Evolutionary conservation across 2,797 vertebrate genomes (phyloP).

Genomic region (Amblyopsis hoosieri): DNA sequence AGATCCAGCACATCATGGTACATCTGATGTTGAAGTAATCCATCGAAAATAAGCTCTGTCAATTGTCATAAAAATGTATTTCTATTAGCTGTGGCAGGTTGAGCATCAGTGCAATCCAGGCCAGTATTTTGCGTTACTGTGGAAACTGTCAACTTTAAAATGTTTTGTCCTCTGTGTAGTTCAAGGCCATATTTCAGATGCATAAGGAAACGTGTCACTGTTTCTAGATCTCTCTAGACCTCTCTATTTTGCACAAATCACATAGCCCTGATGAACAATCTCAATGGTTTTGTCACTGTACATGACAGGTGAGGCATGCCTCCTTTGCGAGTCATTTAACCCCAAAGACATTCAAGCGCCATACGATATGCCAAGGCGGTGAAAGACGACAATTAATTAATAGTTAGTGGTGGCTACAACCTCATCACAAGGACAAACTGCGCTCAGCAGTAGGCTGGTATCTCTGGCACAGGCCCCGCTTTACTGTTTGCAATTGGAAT

Average conservation of each 20-base stretch:
- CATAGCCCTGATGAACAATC: neutral
- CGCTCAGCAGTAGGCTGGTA: conserved; percentile 56
- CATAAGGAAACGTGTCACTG: neutral
- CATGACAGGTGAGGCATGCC: conserved; percentile 46
- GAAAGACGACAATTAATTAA: conserved; percentile 62
- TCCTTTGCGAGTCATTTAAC: conserved; percentile 51
- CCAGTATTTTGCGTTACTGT: neutral
- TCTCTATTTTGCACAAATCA: too few relatives aligned
- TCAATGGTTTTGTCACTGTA: conserved; percentile 8
- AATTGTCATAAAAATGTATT: neutral
- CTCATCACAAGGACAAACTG: conserved; percentile 68
- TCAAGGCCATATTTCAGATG: neutral
- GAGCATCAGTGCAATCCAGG: neutral
- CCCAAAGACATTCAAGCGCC: conserved; percentile 49
- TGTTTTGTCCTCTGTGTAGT: neutral
- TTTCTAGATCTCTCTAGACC: conserved; percentile 3
- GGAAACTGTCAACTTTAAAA: neutral
- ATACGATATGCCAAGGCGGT: conserved; percentile 46
- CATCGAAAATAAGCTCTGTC: neutral
- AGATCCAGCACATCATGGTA: conserved; percentile 18
- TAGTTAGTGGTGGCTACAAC: conserved; percentile 56
- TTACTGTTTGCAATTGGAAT: conserved; percentile 66
- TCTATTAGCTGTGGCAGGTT: neutral
- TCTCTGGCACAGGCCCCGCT: conserved; percentile 51
- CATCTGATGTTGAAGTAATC: neutral